These are phyloP conservation scores for Cecropterus lyciades DNA, from an alignment of 1,140 invertebrate genomes.

Conservation along the genomic window DNA sequence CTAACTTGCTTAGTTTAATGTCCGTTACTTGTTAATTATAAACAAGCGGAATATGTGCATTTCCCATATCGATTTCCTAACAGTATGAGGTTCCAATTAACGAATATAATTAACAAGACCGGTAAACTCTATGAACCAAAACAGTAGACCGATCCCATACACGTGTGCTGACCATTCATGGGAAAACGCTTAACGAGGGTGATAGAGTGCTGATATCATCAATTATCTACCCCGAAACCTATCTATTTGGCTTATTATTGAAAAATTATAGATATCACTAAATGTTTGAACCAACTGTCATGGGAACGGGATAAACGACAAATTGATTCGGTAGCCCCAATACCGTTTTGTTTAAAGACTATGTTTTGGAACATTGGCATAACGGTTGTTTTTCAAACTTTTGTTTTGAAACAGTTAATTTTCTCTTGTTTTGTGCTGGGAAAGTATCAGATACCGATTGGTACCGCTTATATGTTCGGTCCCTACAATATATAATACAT, in stretches of 20 bases:
- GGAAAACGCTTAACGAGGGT: slow-evolving; percentile 76
- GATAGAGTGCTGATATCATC: slow-evolving; percentile 61
- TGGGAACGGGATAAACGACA: slow-evolving; percentile 37
- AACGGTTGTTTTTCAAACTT: neutral
- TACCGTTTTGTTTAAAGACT: neutral
- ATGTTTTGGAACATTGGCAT: neutral
- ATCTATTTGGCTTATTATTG: slow-evolving; percentile 52
- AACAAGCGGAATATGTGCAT: slow-evolving; percentile 12
- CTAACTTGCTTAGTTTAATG: neutral
- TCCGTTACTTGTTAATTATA: neutral
- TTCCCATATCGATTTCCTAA: slow-evolving; percentile 17
- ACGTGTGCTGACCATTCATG: slow-evolving; percentile 55
- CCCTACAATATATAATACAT: neutral
- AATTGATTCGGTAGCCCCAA: neutral
- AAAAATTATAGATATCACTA: slow-evolving; percentile 56
- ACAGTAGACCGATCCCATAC: slow-evolving; percentile 34
- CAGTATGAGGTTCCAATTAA: slow-evolving; percentile 24
- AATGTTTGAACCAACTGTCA: slow-evolving; percentile 37
- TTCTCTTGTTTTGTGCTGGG: too few relatives aligned
- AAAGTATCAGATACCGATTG: too few relatives aligned
- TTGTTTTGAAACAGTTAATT: too few relatives aligned
- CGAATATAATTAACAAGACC: slow-evolving; percentile 29
- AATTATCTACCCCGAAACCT: slow-evolving; percentile 62
- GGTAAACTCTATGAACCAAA: slow-evolving; percentile 39
- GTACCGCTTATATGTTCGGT: too few relatives aligned